Percentiles rank a stretch among this genome's conserved stretches.
These are phyloP conservation scores for Typhlichthys subterraneus DNA, from an alignment of 2,797 vertebrate genomes.

Conservation along the genomic window DNA sequence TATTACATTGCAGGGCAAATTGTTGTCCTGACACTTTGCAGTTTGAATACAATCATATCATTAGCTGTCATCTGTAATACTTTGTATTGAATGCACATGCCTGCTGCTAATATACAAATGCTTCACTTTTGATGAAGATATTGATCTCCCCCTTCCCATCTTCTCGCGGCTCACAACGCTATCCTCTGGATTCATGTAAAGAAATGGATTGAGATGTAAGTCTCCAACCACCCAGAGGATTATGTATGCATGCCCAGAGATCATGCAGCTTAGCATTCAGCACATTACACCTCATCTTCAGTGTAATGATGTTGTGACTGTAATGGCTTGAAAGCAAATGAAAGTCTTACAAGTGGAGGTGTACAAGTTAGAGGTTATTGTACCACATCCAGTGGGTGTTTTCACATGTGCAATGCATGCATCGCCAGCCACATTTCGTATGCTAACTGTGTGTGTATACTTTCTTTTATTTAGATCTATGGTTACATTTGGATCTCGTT, in stretches of 20 bases:
- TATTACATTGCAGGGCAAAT: constrained; percentile 24
- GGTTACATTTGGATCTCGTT: constrained; percentile 1
- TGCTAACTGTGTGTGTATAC: not conserved
- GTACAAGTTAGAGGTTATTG: constrained; percentile 32
- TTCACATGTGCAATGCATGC: constrained; percentile 9
- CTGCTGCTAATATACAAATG: constrained; percentile 50
- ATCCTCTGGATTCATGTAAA: constrained; percentile 66
- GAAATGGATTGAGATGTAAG: constrained; percentile 60
- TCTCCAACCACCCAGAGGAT: constrained; percentile 13
- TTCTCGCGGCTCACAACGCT: constrained; percentile 58
- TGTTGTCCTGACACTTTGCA: not conserved
- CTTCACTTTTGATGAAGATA: constrained; percentile 59
- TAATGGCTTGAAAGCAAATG: constrained; percentile 64
- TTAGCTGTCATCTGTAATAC: not conserved
- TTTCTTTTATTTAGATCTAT: not conserved
- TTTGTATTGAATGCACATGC: constrained; percentile 25
- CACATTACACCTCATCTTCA: constrained; percentile 60
- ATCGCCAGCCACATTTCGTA: constrained; percentile 23
- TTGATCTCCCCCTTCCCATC: constrained; percentile 57
- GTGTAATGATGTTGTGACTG: constrained; percentile 68
- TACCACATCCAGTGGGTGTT: constrained; percentile 40
- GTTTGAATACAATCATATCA: not conserved
- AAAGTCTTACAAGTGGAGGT: constrained; percentile 61
- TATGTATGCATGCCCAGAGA: constrained; percentile 1
- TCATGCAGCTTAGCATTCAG: constrained; percentile 69